Percentiles rank a stretch among this genome's conserved stretches.
These are phyloP conservation scores for Paraescarpia echinospica DNA, from an alignment of 1,140 invertebrate species.

Conservation along the genomic window DNA sequence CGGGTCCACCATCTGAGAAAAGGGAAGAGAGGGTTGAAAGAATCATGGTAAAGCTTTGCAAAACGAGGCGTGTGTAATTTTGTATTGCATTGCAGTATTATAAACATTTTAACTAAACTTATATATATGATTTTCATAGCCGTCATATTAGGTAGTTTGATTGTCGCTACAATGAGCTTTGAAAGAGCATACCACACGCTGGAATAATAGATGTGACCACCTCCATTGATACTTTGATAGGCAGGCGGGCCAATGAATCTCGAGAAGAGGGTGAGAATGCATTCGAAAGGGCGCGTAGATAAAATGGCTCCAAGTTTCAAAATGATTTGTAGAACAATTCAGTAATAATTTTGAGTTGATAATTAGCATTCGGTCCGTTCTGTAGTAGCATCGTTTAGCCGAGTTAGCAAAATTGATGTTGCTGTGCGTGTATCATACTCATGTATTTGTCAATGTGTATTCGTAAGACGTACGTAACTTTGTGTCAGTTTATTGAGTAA, in stretches of 20 bases:
- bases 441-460: too few species aligned
- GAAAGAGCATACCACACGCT: not conserved
- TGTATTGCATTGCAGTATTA: not conserved
- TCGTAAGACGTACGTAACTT: too few species aligned
- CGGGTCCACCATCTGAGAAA: not conserved
- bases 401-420: too few species aligned
- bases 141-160: not conserved
- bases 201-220: not conserved
- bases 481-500: too few species aligned
- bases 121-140: not conserved
- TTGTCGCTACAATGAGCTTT: not conserved
- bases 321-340: too few species aligned
- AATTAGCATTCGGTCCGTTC: too few species aligned
- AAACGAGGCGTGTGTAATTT: not conserved
- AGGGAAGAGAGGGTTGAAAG: not conserved
- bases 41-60: not conserved
- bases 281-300: not conserved
- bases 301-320: not conserved
- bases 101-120: not conserved
- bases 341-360: too few species aligned
- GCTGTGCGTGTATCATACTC: too few species aligned
- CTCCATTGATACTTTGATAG: not conserved
- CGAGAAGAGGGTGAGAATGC: not conserved
- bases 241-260: not conserved
- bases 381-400: too few species aligned